Percentiles rank a stretch among this genome's conserved stretches.
Conservation (phyloP, 2,888 invertebrate species). For the Drosophila kuntzei region DNA sequence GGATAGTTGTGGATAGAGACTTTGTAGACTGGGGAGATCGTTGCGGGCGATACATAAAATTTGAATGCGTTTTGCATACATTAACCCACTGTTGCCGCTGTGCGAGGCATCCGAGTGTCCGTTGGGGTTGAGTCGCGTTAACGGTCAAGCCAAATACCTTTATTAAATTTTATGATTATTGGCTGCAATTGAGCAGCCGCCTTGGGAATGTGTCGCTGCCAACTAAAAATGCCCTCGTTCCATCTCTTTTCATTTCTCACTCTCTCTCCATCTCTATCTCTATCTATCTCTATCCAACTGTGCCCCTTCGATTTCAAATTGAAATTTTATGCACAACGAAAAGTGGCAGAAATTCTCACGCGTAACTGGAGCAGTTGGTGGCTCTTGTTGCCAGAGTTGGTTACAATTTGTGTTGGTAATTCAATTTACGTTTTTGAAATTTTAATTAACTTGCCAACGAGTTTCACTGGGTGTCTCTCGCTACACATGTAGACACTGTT, state of each 20-base stretch:
- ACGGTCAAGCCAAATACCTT: constrained; percentile 73
- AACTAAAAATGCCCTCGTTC: background rate
- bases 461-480: constrained; percentile 57
- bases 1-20: constrained; percentile 11
- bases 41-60: constrained; percentile 84
- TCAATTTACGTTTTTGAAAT: constrained; percentile 83
- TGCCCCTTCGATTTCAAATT: constrained; percentile 62
- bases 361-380: constrained; percentile 81
- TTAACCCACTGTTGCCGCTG: constrained; percentile 84
- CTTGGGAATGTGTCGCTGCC: constrained; percentile 64
- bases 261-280: background rate
- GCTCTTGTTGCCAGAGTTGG: constrained; percentile 39
- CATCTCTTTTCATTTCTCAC: background rate
- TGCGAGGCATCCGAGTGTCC: constrained; percentile 2
- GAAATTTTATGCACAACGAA: constrained; percentile 82
- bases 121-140: constrained; percentile 24
- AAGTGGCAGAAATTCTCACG: constrained; percentile 80
- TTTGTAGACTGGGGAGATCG: constrained; percentile 73
- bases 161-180: constrained; percentile 83
- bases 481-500: constrained; percentile 36
- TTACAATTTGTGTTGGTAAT: constrained; percentile 79
- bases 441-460: constrained; percentile 77
- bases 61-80: constrained; percentile 85
- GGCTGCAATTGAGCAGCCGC: constrained; percentile 74
- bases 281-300: constrained; percentile 3